Base-by-base conservation (phyloP, 2,113 vertebrate genomes). In the Bostrychus sinensis region DNA sequence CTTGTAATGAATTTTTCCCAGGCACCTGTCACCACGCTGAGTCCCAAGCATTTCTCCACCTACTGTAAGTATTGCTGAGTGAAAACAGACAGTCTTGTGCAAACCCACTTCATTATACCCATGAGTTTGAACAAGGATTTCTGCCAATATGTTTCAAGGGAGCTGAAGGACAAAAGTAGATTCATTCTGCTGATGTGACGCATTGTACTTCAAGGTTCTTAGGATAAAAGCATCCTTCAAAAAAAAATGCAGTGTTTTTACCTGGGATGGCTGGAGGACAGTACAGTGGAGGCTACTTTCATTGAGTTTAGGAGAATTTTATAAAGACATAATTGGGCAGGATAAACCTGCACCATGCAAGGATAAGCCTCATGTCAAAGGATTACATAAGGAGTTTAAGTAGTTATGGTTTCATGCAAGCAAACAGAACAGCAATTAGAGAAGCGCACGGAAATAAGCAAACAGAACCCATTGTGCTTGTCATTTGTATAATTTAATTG, bases 121-220 rank as follows among this genome's bases (percentile, higher is more conserved):
- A 37, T 23, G 46, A 68, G 62, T 58, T 42, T 65, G 53, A 80
- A 68, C 43, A 6, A 42, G 11, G 39, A 53, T 58, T 65, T 63
- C 16, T 64, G 42, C 22, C 48, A 25, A 51, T 66, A 7, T 38
- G 28, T 58, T 70, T 38, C 48, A 70, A 60, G 45, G 23, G 66
- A 68, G 36, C 65, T 20, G 36, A 61, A 64, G 57, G 42, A 66
- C 45, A 50, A 56, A 42, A 22, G 56, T 17, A 23, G 17, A 37
- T 67, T 17, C 46, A 23, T 54, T 51, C 62, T 58, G 32, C 12
- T 4, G 5, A 66, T 56, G 41, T 56, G 64, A 68, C 30, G 70
- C 66, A 60, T 58, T 54, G 59, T 72, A 45, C 46, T 83, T 70
- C 60, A 83, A 65, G 73, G 73, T 59, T 70, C 70, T 68, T 62